These are phyloP conservation scores for Chrysoperla carnea DNA, from an alignment of 1,140 invertebrate species.

Conservation along the genomic window DNA sequence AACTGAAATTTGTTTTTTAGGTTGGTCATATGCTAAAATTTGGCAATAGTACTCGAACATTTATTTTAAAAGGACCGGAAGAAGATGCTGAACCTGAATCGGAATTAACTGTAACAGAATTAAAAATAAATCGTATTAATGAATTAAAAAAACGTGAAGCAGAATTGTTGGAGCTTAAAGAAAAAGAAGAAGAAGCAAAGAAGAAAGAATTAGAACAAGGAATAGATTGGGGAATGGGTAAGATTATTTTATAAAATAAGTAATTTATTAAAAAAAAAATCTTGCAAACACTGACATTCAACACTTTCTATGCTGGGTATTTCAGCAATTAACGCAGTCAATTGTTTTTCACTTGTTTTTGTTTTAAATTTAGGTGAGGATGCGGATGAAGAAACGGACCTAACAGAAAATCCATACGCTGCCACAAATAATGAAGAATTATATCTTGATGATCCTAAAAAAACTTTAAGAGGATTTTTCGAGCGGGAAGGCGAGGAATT, in stretches of 20 bases:
- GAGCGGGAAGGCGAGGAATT: constrained; percentile 82
- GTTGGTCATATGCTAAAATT: constrained; percentile 87
- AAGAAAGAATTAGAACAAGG: constrained; percentile 48
- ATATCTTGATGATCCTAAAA: constrained; percentile 88
- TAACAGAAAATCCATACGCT: constrained; percentile 70
- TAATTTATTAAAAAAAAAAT: too few species aligned
- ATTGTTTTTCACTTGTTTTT: too few species aligned
- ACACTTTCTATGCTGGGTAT: too few species aligned
- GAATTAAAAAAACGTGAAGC: constrained; percentile 33
- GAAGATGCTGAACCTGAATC: constrained; percentile 78
- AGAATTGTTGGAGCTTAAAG: constrained; percentile 27
- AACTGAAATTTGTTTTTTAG: constrained; percentile 16
- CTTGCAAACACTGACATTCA: too few species aligned
- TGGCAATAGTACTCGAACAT: constrained; percentile 73
- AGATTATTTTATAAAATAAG: constrained; percentile 10
- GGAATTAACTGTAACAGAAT: constrained; percentile 57
- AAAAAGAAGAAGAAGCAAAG: constrained; percentile 24
- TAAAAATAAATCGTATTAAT: constrained; percentile 44
- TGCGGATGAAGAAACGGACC: constrained; percentile 69
- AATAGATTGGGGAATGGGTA: constrained; percentile 82
- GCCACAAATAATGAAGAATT: constrained; percentile 66
- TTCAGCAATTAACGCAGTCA: too few species aligned
- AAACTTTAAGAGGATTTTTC: constrained; percentile 84
- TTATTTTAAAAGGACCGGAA: constrained; percentile 68
- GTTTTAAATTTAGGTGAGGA: constrained; percentile 47